Evolutionary conservation across 2,888 invertebrate species (phyloP).

Genomic region (Seira sanloemensis): DNA sequence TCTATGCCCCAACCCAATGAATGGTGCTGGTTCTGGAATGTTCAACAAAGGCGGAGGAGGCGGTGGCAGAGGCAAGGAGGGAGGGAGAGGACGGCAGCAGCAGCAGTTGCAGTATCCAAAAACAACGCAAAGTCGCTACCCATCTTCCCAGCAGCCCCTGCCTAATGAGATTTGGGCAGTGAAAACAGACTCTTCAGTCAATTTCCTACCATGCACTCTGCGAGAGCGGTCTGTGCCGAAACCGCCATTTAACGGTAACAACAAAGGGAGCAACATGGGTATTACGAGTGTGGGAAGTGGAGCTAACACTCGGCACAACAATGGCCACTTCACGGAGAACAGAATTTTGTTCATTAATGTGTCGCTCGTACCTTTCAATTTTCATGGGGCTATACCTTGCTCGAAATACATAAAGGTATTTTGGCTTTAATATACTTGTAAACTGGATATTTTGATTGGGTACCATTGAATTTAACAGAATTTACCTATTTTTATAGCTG

Average conservation of each 20-base stretch:
- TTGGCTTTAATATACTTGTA: neutral
- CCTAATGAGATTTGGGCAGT: conserved; percentile 61
- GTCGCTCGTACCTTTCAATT: conserved; percentile 54
- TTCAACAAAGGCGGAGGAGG: neutral
- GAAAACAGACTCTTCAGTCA: conserved; percentile 37
- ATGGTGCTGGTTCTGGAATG: neutral
- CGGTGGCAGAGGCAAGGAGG: neutral
- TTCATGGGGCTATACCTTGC: conserved; percentile 52
- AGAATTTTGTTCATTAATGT: conserved; percentile 51
- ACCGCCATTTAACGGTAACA: conserved; percentile 8
- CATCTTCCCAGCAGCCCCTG: neutral
- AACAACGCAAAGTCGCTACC: conserved; percentile 23
- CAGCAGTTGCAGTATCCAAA: conserved; percentile 20
- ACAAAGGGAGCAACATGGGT: conserved; percentile 12
- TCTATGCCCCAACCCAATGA: conserved; percentile 52
- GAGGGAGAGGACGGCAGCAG: neutral
- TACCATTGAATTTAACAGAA: too few relatives aligned
- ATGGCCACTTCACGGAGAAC: conserved; percentile 51
- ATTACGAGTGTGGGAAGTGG: conserved; percentile 23
- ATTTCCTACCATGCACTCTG: conserved; percentile 43
- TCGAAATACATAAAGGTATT: conserved; percentile 56
- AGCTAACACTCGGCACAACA: conserved; percentile 7
- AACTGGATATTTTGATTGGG: neutral
- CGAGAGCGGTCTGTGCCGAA: conserved; percentile 30
- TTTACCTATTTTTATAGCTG: conserved; percentile 22